A percentile compares a stretch with the other conserved stretches of the same genome.
Conservation (phyloP, 2,113 vertebrate species). For the Leptobrachium ailaonicum region DNA sequence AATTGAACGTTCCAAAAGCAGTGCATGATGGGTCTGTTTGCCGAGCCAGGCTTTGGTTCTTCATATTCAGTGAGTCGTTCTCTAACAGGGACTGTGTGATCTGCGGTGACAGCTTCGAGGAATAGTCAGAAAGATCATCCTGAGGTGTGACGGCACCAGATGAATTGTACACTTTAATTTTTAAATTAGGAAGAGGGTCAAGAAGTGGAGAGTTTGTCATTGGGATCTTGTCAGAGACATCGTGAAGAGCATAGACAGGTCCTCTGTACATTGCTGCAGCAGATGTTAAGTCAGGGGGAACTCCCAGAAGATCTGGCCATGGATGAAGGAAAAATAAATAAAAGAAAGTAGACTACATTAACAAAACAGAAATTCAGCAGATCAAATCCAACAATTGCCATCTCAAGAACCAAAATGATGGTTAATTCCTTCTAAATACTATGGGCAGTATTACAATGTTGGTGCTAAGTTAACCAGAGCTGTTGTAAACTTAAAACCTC, state of each 20-base stretch:
- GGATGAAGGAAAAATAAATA: not conserved
- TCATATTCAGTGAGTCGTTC: constrained; percentile 82
- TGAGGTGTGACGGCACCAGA: constrained; percentile 86
- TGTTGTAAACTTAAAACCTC: too few relatives aligned
- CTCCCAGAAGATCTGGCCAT: constrained; percentile 82
- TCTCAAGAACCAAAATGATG: too few relatives aligned
- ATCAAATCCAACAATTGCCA: too few relatives aligned
- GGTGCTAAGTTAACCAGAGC: too few relatives aligned
- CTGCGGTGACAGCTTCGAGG: constrained; percentile 89
- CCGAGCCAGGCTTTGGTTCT: constrained; percentile 85
- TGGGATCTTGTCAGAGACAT: constrained; percentile 92
- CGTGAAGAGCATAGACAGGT: constrained; percentile 88
- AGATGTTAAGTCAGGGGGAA: constrained; percentile 91
- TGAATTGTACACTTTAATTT: constrained; percentile 94
- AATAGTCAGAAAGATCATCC: constrained; percentile 85
- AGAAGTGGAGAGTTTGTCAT: constrained; percentile 97
- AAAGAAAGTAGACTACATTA: too few relatives aligned
- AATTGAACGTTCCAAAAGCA: constrained; percentile 89
- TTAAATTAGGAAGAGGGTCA: constrained; percentile 90
- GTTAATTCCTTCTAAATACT: too few relatives aligned
- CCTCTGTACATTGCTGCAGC: constrained; percentile 95
- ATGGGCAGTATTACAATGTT: too few relatives aligned
- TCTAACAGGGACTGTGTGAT: constrained; percentile 86
- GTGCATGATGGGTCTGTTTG: constrained; percentile 87
- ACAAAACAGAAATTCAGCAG: too few relatives aligned